These are phyloP conservation scores for Acrobasis consociella DNA, from an alignment of 2,888 invertebrate species.

Conservation along the genomic window DNA sequence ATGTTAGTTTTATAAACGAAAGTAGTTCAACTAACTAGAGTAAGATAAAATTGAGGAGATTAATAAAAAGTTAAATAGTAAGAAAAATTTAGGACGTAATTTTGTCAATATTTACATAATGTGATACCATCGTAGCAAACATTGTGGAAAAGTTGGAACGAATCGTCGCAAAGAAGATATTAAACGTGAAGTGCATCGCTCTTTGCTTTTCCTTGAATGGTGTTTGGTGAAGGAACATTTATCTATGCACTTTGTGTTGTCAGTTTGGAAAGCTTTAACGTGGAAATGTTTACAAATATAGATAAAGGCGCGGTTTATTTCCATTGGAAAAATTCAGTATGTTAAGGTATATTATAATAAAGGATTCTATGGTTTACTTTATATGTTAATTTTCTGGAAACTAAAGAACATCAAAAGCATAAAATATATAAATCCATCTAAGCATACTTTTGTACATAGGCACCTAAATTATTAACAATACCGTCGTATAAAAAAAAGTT, in stretches of 20 bases:
- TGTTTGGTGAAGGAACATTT: constrained; percentile 29
- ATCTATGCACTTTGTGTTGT: constrained; percentile 26
- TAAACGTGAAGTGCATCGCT: constrained; percentile 30
- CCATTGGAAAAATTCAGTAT: constrained; percentile 26
- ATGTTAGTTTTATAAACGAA: constrained; percentile 7
- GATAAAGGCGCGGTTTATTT: constrained; percentile 34
- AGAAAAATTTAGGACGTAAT: not conserved
- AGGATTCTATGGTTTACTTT: no score
- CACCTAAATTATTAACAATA: no score
- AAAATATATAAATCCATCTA: no score
- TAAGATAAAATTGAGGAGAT: not conserved
- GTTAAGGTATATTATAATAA: not conserved
- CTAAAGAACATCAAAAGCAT: no score
- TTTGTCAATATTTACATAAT: not conserved
- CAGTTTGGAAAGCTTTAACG: constrained; percentile 30
- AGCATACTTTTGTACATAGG: no score
- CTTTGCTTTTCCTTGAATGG: constrained; percentile 27
- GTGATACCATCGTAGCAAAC: not conserved
- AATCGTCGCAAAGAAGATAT: not conserved
- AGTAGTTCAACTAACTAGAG: not conserved
- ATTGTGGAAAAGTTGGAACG: constrained; percentile 2
- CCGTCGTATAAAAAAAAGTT: no score
- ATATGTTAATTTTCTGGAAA: no score
- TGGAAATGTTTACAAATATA: constrained; percentile 43
- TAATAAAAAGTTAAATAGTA: not conserved